These are phyloP conservation scores for Neosilurus hyrtlii DNA, from an alignment of 2,797 vertebrate genomes.

Conservation along the genomic window DNA sequence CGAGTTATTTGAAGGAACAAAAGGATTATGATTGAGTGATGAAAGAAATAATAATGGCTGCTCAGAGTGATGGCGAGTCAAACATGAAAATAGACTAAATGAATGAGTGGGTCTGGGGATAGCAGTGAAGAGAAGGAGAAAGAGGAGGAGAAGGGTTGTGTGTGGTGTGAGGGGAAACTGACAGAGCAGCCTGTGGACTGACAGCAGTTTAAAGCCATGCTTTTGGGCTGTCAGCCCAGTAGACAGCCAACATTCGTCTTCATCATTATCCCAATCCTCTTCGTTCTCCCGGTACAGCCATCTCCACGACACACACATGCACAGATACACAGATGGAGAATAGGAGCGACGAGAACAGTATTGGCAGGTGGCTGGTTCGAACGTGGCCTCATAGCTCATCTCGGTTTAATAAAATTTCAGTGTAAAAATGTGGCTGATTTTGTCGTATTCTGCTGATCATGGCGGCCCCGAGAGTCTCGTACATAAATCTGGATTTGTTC, in stretches of 20 bases:
- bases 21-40: not conserved
- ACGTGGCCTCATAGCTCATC: not conserved
- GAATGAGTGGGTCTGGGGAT: not conserved
- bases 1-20: not conserved
- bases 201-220: conserved; percentile 27
- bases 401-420: not conserved
- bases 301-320: not conserved
- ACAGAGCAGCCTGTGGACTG: conserved; percentile 28
- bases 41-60: not conserved
- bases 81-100: not conserved
- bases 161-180: conserved; percentile 10
- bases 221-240: conserved; percentile 27
- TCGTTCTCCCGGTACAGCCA: conserved; percentile 15
- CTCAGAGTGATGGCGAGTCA: not conserved
- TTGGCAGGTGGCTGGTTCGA: not conserved
- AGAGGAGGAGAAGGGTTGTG: not conserved
- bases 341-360: not conserved
- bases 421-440: not conserved
- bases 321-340: not conserved
- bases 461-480: not conserved
- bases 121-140: conserved; percentile 13
- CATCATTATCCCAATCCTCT: conserved; percentile 23
- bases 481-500: not conserved
- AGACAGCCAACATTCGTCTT: conserved; percentile 37
- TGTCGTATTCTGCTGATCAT: not conserved